Base-by-base conservation (phyloP, 2,888 invertebrate species). In the Cistogaster globosa region DNA sequence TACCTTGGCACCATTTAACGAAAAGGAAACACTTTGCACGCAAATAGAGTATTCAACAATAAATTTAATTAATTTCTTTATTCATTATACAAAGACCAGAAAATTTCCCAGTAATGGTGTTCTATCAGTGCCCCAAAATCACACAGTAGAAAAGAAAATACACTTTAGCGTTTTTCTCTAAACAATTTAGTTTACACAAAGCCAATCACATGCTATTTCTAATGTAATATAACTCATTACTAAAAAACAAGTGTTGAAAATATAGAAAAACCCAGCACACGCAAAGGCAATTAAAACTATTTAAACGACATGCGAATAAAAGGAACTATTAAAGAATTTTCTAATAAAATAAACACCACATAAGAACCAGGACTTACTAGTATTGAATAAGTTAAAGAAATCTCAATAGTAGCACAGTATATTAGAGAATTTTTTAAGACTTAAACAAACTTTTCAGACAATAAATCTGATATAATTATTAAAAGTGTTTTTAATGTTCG, bases 201-300 rank as follows among this genome's bases (percentile, higher is more conserved):
- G 58, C 65, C 71, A 82, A 78, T 85, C 85, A 78, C 78, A 85
- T 82, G 81, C 55, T 82, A 65, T 71, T 62, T 58, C 74, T 62
- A 38, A 58, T 82, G 32, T 53, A 71, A 76, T 76, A 11, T 38
- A 38, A 65, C 51, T 9, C 14, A 77, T 72, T 53, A 53, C 45
- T 14, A 60, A 51, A 65, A 16, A n/a, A n/a, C 12, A 12, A 42
- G 22, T n/a, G 55, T 38, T 3, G 14, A 18, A 60, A 32, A 79
- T 72, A 81, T 86, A 80, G 77, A 86, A 88, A 89, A 87, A 88
- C 75, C 88, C 88, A 88, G 87, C 88, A 91, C 91, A 91, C 90
- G 91, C 91, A 90, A 91, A 89, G 90, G 91, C 91, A 91, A 91
- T 91, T 91, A 91, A 91, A 91, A 91, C 90, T 91, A 88, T 89